A percentile compares a stretch with the other conserved stretches of the same genome.
These are phyloP conservation scores for Thymallus thymallus DNA, from an alignment of 2,113 vertebrate genomes.

Conservation along the genomic window DNA sequence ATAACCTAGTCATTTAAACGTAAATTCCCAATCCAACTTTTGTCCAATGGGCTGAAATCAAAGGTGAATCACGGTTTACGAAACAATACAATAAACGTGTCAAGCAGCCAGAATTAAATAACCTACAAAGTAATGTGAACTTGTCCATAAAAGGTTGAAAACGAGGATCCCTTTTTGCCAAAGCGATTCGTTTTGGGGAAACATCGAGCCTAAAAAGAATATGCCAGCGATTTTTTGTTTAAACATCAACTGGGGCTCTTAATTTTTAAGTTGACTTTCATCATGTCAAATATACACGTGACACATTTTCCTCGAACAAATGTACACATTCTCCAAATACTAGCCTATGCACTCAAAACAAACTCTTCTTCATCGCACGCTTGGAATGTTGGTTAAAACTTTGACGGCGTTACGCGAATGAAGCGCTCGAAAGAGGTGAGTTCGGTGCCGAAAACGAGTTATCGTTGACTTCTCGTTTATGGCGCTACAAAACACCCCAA, in stretches of 20 bases:
- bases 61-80: conserved; percentile 54
- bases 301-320: not conserved
- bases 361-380: not conserved
- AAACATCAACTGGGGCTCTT: not conserved
- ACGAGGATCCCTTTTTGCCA: conserved; percentile 21
- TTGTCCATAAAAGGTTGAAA: conserved; percentile 45
- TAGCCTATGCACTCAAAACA: conserved; percentile 1
- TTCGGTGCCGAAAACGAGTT: not conserved
- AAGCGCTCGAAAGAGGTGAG: conserved; percentile 2
- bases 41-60: conserved; percentile 44
- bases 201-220: conserved; percentile 2
- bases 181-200: conserved; percentile 4
- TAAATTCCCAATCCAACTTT: conserved; percentile 57
- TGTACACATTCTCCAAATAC: not conserved
- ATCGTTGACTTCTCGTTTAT: conserved; percentile 29
- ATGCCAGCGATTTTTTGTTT: no score
- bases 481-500: conserved; percentile 14
- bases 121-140: not conserved
- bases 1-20: conserved; percentile 12
- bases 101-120: conserved; percentile 17
- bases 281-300: not conserved
- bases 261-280: not conserved
- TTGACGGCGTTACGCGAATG: conserved; percentile 1
- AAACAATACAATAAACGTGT: conserved; percentile 13
- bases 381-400: not conserved